Evolutionary conservation across 2,113 vertebrate genomes (phyloP), one percentile per base, ranked within the genome.

Genomic region (Dromaius novaehollandiae): DNA sequence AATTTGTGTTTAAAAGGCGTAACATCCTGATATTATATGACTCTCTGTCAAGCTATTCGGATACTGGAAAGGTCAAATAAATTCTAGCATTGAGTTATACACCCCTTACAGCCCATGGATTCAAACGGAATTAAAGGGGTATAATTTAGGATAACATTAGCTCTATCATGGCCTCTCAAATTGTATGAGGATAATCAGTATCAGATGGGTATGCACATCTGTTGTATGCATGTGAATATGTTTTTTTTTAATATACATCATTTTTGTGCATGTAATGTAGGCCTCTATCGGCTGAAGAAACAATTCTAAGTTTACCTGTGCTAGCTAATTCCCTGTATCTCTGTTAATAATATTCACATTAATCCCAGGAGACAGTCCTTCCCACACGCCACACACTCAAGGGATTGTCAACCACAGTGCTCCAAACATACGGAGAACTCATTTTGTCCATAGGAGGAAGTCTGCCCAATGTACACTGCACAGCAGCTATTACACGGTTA

Each of bases 301-400:
- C 14, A 58, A 64, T n/a, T 53, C 58, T 7, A 70, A 63, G 38
- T 51, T n/a, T 38, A 36, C 36, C 42, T 60, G 15, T 46, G 17
- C 21, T 82, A 55, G n/a, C 19, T 4, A 32, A 19, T 30, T 83
- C 44, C 46, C 46, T 44, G 25, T 53, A 38, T 58, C 30, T 50
- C 64, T 3, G 3, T 55, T 75, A 81, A 58, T 51, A 46, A 84
- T 22, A 40, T 19, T 46, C 46, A 96, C 44, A 32, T 48, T 13
- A 90, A 78, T 26, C 15, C n/a, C 50, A 86, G 25, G 34, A 70
- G 25, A 20, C 46, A 15, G 6, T 21, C 85, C 30, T 73, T 82
- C 40, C 42, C 19, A 61, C 21, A 79, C 14, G 34, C 9, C 46
- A 75, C 7, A 46, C 2, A 18, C 0, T 1, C 18, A 55, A 0